phyloP scores from a whole-genome alignment of 2,113 vertebrate genomes.

The Phalacrocorax carbo region DNA sequence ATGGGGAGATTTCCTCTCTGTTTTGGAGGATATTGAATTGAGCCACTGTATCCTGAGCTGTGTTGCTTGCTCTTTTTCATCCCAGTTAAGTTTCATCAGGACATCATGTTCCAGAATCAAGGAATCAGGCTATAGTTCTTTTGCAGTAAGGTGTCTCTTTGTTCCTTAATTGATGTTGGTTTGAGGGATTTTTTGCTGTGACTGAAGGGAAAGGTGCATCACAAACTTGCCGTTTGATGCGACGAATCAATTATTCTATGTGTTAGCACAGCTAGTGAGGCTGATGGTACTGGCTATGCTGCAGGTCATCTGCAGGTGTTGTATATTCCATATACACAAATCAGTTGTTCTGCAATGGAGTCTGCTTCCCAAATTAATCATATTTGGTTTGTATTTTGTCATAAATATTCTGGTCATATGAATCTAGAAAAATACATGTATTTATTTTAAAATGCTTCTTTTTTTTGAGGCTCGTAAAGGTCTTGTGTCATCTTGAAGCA shows the following conservation, averaged over 20 bases:
- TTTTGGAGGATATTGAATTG: neutral
- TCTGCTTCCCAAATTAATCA: neutral
- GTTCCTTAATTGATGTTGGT: neutral
- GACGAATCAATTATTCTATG: neutral
- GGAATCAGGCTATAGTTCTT: neutral
- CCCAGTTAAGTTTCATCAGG: neutral
- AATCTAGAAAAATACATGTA: neutral
- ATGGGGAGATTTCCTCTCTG: neutral
- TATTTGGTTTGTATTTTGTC: neutral
- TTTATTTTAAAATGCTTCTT: neutral
- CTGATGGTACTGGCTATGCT: neutral
- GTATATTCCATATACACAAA: neutral
- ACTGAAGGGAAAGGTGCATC: neutral
- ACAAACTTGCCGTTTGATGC: neutral
- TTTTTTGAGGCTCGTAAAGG: neutral
- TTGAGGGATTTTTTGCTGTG: neutral
- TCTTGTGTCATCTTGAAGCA: neutral
- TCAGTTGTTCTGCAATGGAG: neutral
- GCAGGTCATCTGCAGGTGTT: neutral
- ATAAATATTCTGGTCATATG: neutral
- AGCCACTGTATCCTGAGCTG: neutral
- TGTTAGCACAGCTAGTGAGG: neutral
- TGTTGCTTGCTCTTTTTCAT: neutral
- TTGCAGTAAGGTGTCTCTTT: neutral
- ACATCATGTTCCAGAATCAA: slow-evolving; percentile 13